Base-by-base conservation (phyloP, 2,888 invertebrate species). In the Cosmia pyralina region DNA sequence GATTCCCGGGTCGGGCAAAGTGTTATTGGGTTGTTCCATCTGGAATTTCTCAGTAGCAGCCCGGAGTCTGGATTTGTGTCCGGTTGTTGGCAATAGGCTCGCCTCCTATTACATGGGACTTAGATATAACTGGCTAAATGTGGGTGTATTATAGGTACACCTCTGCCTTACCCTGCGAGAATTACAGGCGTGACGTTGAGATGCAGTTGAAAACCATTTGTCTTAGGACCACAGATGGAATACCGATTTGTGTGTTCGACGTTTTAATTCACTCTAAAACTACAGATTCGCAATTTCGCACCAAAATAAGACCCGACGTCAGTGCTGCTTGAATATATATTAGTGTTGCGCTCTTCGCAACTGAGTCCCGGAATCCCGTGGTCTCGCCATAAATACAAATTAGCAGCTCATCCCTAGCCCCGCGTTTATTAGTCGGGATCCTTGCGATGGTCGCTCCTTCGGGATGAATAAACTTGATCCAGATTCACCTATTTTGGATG, bases 311-410 rank as follows among this genome's bases (percentile, higher is more conserved):
- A 28, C 58, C 38, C 38, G 52, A 70, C 28, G 74, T 75, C 38
- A 65, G 55, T 28, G 34, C 46, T 58, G 64, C 52, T 63, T 28
- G 66, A 70, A 84, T 81, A 28, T 34, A 75, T 66, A 81, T 84
- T 75, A 60, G 71, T 75, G 62, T 71, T 75, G 67, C 28, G 60
- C 70, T 79, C 84, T 65, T 68, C 48, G 41, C 73, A 75, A 79
- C 73, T 57, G 77, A 69, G 71, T 81, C 62, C 62, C 84, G 57
- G 60, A 68, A 68, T 75, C 75, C 65, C 65, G 66, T 59, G 63
- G 66, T 79, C 78, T 50, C 66, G 76, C 87, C 73, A 89, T 89
- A 89, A 89, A 89, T 89, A 83, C 84, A 82, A 87, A 89, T 89
- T 88, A 89, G 77, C 69, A 65, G 72, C 68, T 77, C 69, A 82